Evolutionary conservation across 2,113 vertebrate species (phyloP).

Genomic region (Gymnobelideus leadbeateri): DNA sequence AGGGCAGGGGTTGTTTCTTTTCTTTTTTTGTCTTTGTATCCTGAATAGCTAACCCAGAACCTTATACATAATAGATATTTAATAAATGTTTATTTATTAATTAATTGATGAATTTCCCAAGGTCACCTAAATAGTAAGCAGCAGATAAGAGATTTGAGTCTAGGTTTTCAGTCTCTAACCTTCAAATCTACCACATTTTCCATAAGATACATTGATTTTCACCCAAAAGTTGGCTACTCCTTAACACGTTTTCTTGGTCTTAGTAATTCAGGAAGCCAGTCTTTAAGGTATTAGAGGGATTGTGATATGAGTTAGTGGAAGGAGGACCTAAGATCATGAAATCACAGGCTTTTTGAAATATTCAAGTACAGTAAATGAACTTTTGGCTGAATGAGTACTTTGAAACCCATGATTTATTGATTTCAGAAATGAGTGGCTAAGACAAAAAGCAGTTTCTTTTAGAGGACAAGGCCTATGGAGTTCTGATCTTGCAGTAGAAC

Average conservation of each 20-base stretch:
- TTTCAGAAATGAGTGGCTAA: background rate
- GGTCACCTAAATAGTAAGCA: background rate
- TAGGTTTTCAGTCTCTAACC: background rate
- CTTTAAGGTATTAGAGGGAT: background rate
- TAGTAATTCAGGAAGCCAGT: background rate
- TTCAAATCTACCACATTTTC: background rate
- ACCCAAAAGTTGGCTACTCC: background rate
- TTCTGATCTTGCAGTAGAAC: background rate
- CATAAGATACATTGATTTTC: background rate
- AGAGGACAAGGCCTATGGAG: slow-evolving; percentile 6
- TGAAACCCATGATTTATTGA: background rate
- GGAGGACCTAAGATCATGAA: background rate
- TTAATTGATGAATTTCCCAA: background rate
- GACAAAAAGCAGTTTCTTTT: background rate
- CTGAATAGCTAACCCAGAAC: background rate
- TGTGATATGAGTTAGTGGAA: background rate
- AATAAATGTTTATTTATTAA: background rate
- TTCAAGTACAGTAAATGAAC: slow-evolving; percentile 2
- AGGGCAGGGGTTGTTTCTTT: no score
- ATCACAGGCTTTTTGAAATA: background rate
- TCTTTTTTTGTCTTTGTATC: background rate
- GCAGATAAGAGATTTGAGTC: background rate
- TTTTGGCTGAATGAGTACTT: slow-evolving; percentile 6
- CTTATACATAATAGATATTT: background rate
- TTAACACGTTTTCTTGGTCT: background rate